A percentile compares a stretch with the other conserved stretches of the same genome.
Conservation (phyloP, 2,113 vertebrate genomes). For the Rousettus leschenaultii region DNA sequence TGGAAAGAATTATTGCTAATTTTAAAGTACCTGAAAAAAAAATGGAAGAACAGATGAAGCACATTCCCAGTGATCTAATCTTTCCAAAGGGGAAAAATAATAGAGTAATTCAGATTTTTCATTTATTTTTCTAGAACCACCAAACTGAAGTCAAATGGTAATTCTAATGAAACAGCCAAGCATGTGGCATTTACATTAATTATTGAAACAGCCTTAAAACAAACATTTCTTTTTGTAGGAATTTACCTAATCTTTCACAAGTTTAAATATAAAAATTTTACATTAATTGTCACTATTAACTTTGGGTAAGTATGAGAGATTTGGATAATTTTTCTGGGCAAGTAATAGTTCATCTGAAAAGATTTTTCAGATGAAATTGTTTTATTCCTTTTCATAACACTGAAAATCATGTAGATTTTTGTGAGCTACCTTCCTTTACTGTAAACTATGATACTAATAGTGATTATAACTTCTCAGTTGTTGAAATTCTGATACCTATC, state of each 20-base stretch:
- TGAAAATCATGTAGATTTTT: background rate
- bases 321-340: background rate
- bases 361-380: background rate
- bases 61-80: background rate
- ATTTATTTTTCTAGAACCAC: background rate
- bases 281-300: background rate
- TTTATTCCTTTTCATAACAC: background rate
- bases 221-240: background rate
- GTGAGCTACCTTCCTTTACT: background rate
- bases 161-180: background rate
- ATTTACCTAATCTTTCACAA: background rate
- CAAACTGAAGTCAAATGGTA: background rate
- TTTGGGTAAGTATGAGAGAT: background rate
- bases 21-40: constrained; percentile 23
- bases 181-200: background rate
- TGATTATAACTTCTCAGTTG: constrained; percentile 14
- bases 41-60: background rate
- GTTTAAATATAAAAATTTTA: constrained; percentile 8
- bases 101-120: background rate
- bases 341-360: background rate
- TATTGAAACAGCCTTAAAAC: background rate
- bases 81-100: background rate
- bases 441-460: background rate
- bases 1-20: background rate
- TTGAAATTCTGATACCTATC: background rate